Evolutionary conservation across 1,140 invertebrate species (phyloP), one percentile per base, ranked within the genome.

Genomic region (Berghia stephanieae): DNA sequence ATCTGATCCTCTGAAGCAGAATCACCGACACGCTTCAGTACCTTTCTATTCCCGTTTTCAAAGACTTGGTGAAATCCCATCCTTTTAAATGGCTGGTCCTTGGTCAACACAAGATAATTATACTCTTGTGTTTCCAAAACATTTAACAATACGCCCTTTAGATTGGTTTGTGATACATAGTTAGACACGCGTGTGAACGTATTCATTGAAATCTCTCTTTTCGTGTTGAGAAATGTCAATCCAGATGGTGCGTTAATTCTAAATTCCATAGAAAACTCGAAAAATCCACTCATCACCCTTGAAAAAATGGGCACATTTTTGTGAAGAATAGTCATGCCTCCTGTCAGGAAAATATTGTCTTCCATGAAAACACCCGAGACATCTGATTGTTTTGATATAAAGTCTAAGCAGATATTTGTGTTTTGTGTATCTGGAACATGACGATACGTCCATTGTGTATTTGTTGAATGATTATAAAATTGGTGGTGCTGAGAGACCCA

Each of bases 311-410:
- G 83, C 5, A 87, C 83, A 57, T 88, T 77, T 67, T 82, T 75
- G 44, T 84, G 83, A 4, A 89, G 67, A 16, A 87, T 66, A 0
- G 82, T 76, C 76, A 83, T 87, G 3, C 70, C 87, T 5, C 83
- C 88, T 5, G 83, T 84, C 80, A 83, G 83, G 72, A 86, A 81
- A 24, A 87, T 70, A 31, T 80, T 78, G 31, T 77, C 42, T 70
- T 88, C 87, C 1, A 85, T 16, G 70, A 87, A 85, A 1, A 88
- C 82, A 13, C 88, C 88, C 18, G 78, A 86, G 27, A 87, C 86
- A 77, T 86, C 80, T 46, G 72, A 46, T 38, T 83, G 83, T 57
- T 75, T 55, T 49, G 83, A 49, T 13, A 88, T 68, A 78, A 80
- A 87, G 69, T 85, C 46, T 10, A 88, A 57, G 46, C 86, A 87